Percentiles rank a stretch among this genome's conserved stretches.
Evolutionary conservation across 2,113 vertebrate genomes (phyloP).

Genomic region (Tupaia tana): DNA sequence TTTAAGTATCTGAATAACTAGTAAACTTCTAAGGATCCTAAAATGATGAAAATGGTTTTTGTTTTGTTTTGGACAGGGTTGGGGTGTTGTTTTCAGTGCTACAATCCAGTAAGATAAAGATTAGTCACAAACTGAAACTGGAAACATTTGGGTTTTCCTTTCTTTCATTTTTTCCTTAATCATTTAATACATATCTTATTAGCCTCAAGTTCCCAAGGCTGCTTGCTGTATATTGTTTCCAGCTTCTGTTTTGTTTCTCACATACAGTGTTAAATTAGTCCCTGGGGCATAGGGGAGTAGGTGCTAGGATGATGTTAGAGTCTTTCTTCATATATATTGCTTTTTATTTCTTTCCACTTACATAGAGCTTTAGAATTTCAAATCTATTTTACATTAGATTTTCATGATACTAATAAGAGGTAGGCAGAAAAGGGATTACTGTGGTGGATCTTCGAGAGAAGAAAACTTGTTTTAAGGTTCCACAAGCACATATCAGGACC

Average conservation of each 20-base stretch:
- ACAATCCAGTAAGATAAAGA: background rate
- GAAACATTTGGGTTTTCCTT: constrained; percentile 22
- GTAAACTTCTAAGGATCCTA: background rate
- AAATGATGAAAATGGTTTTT: constrained; percentile 16
- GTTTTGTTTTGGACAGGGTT: background rate
- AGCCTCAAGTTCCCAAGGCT: background rate
- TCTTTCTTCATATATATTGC: background rate
- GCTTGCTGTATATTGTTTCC: constrained; percentile 23
- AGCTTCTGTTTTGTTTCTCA: background rate
- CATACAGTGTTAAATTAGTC: background rate
- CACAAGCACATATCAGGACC: background rate
- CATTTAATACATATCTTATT: constrained; percentile 39
- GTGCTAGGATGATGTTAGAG: background rate
- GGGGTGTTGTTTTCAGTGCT: constrained; percentile 29
- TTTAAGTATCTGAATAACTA: constrained; percentile 58
- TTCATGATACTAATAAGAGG: constrained; percentile 35
- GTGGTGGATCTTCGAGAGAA: background rate
- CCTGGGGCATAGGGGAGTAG: background rate
- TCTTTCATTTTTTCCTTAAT: background rate
- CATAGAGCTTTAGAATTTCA: background rate
- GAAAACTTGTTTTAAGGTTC: constrained; percentile 44
- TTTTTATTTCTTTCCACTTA: constrained; percentile 33
- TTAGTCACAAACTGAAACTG: background rate
- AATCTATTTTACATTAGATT: constrained; percentile 13
- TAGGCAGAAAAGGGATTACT: constrained; percentile 20